These are phyloP conservation scores for Dendrocopos noguchii DNA, from an alignment of 2,113 vertebrate species.

Conservation along the genomic window DNA sequence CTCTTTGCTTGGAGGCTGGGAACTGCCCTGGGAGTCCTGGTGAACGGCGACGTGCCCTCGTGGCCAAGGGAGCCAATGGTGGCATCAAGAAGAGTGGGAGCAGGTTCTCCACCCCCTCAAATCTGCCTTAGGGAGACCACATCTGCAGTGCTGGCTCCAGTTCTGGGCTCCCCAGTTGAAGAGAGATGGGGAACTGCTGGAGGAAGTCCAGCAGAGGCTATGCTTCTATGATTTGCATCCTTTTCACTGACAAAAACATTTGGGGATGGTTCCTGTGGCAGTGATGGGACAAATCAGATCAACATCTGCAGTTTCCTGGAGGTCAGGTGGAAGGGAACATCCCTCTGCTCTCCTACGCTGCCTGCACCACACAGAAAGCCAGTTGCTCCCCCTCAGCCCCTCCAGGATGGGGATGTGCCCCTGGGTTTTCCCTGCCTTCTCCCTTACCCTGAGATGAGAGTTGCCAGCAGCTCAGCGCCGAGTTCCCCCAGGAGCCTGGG, in stretches of 20 bases:
- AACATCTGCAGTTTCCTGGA: rapidly evolving
- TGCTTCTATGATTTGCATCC: too few species aligned
- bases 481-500: background rate
- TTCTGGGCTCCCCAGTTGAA: too few species aligned
- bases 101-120: too few species aligned
- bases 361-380: background rate
- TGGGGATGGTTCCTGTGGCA: background rate
- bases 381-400: background rate
- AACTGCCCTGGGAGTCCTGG: too few species aligned
- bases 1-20: too few species aligned
- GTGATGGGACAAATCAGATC: rapidly evolving
- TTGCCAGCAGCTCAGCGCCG: background rate
- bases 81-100: too few species aligned
- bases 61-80: too few species aligned
- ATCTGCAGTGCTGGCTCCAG: too few species aligned
- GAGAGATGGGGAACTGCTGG: too few species aligned
- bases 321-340: background rate
- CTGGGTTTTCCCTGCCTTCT: background rate
- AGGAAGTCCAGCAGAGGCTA: too few species aligned
- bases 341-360: rapidly evolving
- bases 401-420: rapidly evolving
- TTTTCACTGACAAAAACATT: background rate
- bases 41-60: too few species aligned
- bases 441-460: background rate
- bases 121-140: too few species aligned